These are phyloP conservation scores for Urechis unicinctus DNA, from an alignment of 2,888 invertebrate genomes.

Conservation along the genomic window DNA sequence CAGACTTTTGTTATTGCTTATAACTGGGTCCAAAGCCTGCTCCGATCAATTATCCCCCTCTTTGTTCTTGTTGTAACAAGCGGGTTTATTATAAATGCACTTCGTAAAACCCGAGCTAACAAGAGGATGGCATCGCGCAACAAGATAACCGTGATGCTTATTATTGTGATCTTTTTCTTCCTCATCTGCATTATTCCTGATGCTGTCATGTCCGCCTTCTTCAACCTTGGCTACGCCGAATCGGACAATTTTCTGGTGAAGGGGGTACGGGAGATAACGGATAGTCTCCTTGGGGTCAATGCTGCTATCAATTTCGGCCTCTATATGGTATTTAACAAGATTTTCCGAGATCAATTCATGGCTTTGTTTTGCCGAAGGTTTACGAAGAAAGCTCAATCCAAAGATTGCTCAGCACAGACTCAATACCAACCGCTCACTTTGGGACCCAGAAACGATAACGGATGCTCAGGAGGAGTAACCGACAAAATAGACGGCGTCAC, in stretches of 20 bases:
- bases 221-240: constrained; percentile 46
- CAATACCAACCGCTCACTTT: neutral
- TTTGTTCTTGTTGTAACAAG: constrained; percentile 23
- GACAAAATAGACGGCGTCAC: too few species aligned
- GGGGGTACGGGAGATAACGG: constrained; percentile 46
- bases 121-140: constrained; percentile 33
- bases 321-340: constrained; percentile 42
- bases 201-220: constrained; percentile 46
- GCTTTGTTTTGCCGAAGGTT: neutral
- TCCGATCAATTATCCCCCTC: constrained; percentile 27
- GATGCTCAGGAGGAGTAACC: too few species aligned
- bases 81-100: constrained; percentile 25
- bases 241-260: constrained; percentile 37
- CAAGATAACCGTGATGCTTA: constrained; percentile 46
- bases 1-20: constrained; percentile 17
- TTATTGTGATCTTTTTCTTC: constrained; percentile 44
- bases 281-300: constrained; percentile 43
- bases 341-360: constrained; percentile 22
- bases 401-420: too few species aligned
- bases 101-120: constrained; percentile 21
- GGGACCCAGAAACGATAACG: neutral
- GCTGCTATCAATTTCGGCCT: constrained; percentile 46
- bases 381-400: neutral
- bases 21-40: constrained; percentile 23
- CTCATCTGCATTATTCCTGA: constrained; percentile 47